phyloP scores from a whole-genome alignment of 2,113 vertebrate species.

The Recurvirostra avosetta region DNA sequence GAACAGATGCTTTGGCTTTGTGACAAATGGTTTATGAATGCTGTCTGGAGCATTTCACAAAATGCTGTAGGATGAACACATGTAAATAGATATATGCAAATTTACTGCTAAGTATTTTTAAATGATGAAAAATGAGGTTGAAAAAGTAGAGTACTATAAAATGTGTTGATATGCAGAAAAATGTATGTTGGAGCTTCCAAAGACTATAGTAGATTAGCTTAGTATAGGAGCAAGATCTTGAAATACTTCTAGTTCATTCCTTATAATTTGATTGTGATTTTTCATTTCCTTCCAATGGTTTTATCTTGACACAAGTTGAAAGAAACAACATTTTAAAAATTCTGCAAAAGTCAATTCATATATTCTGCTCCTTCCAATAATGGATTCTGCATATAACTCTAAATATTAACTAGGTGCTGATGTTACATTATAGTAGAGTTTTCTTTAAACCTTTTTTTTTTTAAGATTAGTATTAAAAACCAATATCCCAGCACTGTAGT shows the following conservation, averaged over 20 bases:
- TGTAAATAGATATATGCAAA: not conserved
- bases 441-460: not conserved
- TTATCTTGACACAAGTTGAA: not conserved
- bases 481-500: not conserved
- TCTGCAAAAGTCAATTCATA: not conserved
- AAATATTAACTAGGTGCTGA: not conserved
- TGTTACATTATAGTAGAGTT: not conserved
- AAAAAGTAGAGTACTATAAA: not conserved
- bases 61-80: not conserved
- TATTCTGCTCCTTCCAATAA: not conserved
- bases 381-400: not conserved
- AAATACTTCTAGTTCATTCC: not conserved
- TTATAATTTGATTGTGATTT: not conserved
- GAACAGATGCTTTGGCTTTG: conserved; percentile 55
- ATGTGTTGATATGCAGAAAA: not conserved
- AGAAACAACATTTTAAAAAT: not conserved
- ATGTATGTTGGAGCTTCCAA: not conserved
- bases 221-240: not conserved
- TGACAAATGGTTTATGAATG: conserved; percentile 41
- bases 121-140: not conserved
- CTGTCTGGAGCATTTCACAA: conserved; percentile 14
- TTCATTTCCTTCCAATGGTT: not conserved
- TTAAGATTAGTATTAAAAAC: not conserved
- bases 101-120: not conserved
- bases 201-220: not conserved